Evolutionary conservation across 2,113 vertebrate species (phyloP).

Genomic region (Hemiscyllium ocellatum): DNA sequence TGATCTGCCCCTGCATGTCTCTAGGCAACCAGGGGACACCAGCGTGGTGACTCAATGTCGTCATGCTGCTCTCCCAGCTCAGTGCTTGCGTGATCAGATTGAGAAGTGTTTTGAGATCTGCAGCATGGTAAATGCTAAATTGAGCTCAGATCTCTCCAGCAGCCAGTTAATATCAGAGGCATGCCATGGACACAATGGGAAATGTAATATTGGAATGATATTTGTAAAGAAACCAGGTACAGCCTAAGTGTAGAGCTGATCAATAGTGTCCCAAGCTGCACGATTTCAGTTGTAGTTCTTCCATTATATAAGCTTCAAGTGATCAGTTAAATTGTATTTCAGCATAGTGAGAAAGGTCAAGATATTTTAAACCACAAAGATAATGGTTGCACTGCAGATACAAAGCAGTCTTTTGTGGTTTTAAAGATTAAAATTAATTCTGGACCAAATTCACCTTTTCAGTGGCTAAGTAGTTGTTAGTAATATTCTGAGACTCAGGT

Average conservation of each 20-base stretch:
- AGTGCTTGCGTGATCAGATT: constrained; percentile 14
- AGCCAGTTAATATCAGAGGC: neutral
- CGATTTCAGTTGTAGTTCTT: constrained; percentile 26
- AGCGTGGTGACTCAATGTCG: neutral
- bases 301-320: neutral
- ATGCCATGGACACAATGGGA: neutral
- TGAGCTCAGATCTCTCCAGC: neutral
- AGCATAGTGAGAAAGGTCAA: constrained; percentile 14
- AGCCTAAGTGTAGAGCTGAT: neutral
- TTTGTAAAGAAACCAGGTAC: constrained; percentile 17
- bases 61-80: neutral
- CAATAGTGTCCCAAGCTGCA: neutral
- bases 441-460: neutral
- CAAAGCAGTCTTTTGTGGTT: neutral
- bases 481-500: neutral
- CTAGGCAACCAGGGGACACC: neutral
- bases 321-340: neutral
- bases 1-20: constrained; percentile 23
- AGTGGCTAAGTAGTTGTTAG: neutral
- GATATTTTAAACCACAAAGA: neutral
- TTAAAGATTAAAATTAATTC: neutral
- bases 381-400: neutral
- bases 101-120: neutral
- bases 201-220: neutral
- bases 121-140: neutral